These are phyloP conservation scores for Podargus strigoides DNA, from an alignment of 2,797 vertebrate species.

Conservation along the genomic window DNA sequence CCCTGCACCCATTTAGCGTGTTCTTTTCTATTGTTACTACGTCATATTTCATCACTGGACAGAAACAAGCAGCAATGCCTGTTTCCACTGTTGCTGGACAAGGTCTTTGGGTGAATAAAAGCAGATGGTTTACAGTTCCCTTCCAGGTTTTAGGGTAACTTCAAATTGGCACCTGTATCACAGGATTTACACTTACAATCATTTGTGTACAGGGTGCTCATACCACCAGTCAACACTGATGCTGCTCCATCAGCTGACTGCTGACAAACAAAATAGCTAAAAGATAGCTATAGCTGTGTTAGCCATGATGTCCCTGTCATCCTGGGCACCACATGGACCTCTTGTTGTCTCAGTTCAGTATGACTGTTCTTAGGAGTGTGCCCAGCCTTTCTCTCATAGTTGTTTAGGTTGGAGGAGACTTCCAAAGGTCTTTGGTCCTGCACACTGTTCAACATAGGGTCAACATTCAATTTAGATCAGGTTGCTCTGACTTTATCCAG, in stretches of 20 bases:
- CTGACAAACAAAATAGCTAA: too few species aligned
- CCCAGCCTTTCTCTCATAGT: background rate
- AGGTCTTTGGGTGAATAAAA: too few species aligned
- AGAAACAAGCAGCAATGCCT: background rate
- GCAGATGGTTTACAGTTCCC: background rate
- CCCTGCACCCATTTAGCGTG: too few species aligned
- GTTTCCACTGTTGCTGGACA: background rate
- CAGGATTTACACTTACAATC: background rate
- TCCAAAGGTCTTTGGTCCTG: background rate
- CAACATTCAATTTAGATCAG: too few species aligned
- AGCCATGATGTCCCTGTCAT: background rate
- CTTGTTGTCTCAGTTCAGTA: background rate
- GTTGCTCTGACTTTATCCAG: background rate
- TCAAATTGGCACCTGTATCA: background rate
- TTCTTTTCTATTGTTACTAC: background rate
- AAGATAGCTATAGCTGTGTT: accelerated
- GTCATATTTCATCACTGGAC: background rate
- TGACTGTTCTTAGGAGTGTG: background rate
- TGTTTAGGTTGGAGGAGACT: background rate
- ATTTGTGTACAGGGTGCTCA: background rate
- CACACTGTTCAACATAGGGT: background rate
- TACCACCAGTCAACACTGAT: background rate
- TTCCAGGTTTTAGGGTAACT: background rate
- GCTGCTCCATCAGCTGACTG: background rate
- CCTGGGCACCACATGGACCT: background rate